phyloP scores from a whole-genome alignment of 1,140 invertebrate species.

The Sycobia sp. region DNA sequence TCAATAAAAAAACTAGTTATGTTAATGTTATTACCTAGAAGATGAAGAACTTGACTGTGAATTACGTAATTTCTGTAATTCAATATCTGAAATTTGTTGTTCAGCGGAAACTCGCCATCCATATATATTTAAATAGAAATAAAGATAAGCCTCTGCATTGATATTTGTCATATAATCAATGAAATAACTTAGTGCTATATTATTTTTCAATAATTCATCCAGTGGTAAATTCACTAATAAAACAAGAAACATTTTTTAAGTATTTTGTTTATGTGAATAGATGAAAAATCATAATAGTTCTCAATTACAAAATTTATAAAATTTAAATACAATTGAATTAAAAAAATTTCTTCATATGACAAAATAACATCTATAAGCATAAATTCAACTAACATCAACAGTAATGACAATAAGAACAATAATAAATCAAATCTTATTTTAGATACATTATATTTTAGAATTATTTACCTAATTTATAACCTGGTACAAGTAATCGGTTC shows the following conservation, averaged over 20 bases:
- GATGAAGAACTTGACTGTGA: constrained; percentile 39
- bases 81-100: constrained; percentile 73
- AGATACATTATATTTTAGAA: no score
- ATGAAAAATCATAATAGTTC: no score
- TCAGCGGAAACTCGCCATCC: constrained; percentile 80
- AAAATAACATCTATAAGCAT: no score
- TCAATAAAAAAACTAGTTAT: no score
- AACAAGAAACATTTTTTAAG: background rate
- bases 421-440: no score
- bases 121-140: constrained; percentile 84
- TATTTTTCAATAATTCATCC: constrained; percentile 81
- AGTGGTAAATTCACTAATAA: constrained; percentile 69
- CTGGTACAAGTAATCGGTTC: constrained; percentile 63
- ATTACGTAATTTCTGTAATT: constrained; percentile 61
- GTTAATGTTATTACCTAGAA: constrained; percentile 18
- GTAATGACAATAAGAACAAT: no score
- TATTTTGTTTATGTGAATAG: no score
- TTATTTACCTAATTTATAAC: constrained; percentile 60
- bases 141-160: constrained; percentile 77
- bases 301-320: no score
- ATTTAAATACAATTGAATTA: no score
- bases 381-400: no score
- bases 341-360: no score
- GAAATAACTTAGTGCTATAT: constrained; percentile 79
- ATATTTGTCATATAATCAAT: constrained; percentile 80